phyloP scores from a whole-genome alignment of 2,888 invertebrate genomes.

The Thera britannica region DNA sequence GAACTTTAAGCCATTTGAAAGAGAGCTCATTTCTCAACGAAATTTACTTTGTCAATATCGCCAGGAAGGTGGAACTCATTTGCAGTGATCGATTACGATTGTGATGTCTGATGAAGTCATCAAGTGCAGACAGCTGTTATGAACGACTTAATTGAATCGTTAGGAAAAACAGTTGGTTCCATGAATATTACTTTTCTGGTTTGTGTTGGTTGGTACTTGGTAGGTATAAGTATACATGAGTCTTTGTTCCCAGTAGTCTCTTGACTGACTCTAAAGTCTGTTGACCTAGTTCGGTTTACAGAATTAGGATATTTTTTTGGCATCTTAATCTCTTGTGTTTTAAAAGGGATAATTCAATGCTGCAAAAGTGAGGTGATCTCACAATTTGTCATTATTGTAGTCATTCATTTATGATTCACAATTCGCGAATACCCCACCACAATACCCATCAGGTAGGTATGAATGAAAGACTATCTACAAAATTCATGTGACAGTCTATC shows the following conservation, averaged over 20 bases:
- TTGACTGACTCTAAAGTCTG: no score
- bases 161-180: constrained; percentile 1
- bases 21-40: constrained; percentile 18
- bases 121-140: constrained; percentile 24
- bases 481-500: background rate
- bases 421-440: background rate
- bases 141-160: constrained; percentile 22
- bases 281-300: no score
- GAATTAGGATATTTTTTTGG: background rate
- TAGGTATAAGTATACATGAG: background rate
- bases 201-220: background rate
- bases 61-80: constrained; percentile 20
- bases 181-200: background rate
- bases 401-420: constrained; percentile 11
- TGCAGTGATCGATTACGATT: constrained; percentile 32
- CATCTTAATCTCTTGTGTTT: background rate
- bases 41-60: constrained; percentile 10
- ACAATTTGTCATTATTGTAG: constrained; percentile 15
- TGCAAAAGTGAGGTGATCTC: constrained; percentile 12
- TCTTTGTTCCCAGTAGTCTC: no score
- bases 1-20: constrained; percentile 9
- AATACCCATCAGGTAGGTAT: background rate
- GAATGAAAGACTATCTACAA: background rate
- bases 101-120: constrained; percentile 30
- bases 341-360: background rate